phyloP scores from a whole-genome alignment of 2,888 invertebrate species.

The Acrocyrtus sp. region DNA sequence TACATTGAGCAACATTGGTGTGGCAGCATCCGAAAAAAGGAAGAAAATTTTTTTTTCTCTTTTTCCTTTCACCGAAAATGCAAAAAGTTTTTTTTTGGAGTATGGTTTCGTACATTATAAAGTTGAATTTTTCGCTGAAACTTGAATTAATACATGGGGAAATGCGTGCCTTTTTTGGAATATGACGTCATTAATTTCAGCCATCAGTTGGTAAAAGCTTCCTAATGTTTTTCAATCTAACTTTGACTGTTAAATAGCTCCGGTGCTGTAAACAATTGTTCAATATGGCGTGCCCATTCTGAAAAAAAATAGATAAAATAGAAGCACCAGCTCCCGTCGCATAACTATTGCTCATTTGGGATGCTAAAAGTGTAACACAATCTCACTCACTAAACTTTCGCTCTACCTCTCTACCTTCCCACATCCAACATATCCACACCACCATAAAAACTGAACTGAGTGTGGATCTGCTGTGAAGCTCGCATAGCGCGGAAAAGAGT shows the following conservation, averaged over 20 bases:
- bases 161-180: not conserved
- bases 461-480: too few species aligned
- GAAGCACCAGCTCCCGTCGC: too few species aligned
- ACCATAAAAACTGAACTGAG: too few species aligned
- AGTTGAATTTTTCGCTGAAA: constrained; percentile 31
- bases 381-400: too few species aligned
- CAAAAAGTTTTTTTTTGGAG: constrained; percentile 44
- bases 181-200: constrained; percentile 34
- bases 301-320: not conserved
- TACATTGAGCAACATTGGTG: not conserved
- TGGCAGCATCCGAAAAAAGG: not conserved
- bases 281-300: too few species aligned
- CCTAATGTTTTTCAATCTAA: not conserved
- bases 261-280: too few species aligned
- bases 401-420: too few species aligned
- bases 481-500: too few species aligned
- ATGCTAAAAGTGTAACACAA: too few species aligned
- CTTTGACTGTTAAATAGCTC: not conserved
- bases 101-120: constrained; percentile 28
- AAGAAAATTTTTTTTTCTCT: constrained; percentile 4
- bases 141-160: constrained; percentile 27
- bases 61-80: constrained; percentile 20
- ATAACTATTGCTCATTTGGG: too few species aligned
- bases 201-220: not conserved
- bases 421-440: too few species aligned